A percentile compares a stretch with the other conserved stretches of the same genome.
Evolutionary conservation across 2,888 invertebrate species (phyloP).

Genomic region (Nasonovia ribisnigri): DNA sequence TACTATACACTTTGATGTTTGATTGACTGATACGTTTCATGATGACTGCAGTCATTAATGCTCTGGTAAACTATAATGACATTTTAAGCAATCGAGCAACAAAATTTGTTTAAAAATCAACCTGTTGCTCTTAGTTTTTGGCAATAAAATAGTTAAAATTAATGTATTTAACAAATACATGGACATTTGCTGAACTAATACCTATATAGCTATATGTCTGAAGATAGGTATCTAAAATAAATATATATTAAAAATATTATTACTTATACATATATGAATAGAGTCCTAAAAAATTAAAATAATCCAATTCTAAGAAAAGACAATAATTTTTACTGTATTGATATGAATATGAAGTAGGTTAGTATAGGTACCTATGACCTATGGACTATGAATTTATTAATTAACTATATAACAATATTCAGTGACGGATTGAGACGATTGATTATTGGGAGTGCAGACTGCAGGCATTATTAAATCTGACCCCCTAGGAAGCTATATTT

Average conservation of each 20-base stretch:
- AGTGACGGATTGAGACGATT: not conserved
- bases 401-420: not conserved
- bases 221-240: too few relatives aligned
- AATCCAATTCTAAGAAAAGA: not conserved
- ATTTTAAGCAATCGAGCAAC: too few relatives aligned
- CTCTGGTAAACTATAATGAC: not conserved
- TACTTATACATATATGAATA: not conserved
- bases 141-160: not conserved
- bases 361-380: too few relatives aligned
- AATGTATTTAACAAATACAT: not conserved
- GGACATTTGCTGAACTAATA: not conserved
- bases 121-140: not conserved
- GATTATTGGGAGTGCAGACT: too few relatives aligned
- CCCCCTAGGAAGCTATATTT: too few relatives aligned
- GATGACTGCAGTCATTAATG: not conserved
- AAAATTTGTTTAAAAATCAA: not conserved
- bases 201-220: too few relatives aligned
- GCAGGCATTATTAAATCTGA: too few relatives aligned
- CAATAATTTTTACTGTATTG: not conserved
- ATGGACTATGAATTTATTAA: too few relatives aligned
- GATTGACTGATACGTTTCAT: not conserved
- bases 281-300: not conserved
- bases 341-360: not conserved
- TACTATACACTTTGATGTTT: not conserved
- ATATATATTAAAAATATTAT: not conserved